Base-by-base conservation (phyloP, 2,888 invertebrate genomes). In the Drosophila anomelani region DNA sequence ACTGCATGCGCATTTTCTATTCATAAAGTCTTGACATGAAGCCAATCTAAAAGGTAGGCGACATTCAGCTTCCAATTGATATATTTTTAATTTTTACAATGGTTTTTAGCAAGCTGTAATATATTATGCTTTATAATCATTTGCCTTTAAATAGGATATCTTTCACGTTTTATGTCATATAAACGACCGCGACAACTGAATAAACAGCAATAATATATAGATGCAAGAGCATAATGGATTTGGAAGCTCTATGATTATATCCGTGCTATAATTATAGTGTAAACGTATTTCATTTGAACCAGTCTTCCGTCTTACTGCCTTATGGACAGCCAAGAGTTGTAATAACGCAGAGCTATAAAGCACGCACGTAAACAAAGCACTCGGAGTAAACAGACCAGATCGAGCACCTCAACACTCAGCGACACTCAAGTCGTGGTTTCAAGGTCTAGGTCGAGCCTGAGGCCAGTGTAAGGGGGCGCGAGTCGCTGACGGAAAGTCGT, bases 401-500 rank as follows among this genome's bases (percentile, higher is more conserved):
- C 77, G 75, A 17, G 56, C 29, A 57, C 51, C 53, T 44, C 53
- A 69, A 63, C 61, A 54, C 49, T 61, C 57, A 68, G 46, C 54
- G 29, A 46, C 58, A 54, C 49, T 36, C n/a, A 29, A 39, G 29
- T 44, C 13, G 46, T 26, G 20, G 36, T 36, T 56, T 75, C 89
- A 88, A 88, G 87, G 87, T 89, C 87, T 88, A 89, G 89, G 88
- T 87, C 81, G 78, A 58, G 58, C 59, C 57, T 68, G 61, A 46
- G 64, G 59, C 56, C 73, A 69, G 57, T 55, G 15, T 49, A 61
- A 51, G 20, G 17, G 57, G 54, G 44, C 20, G 23, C 41, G 44
- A 26, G 20, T 41, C 32, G 47, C 23, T 41, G 56, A 32, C 56
- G 43, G 38, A 59, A 57, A 67, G 76, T 72, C 82, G 80, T 80